A percentile compares a stretch with the other conserved stretches of the same genome.
Evolutionary conservation across 2,888 invertebrate genomes (phyloP).

Genomic region (Hypena proboscidalis): DNA sequence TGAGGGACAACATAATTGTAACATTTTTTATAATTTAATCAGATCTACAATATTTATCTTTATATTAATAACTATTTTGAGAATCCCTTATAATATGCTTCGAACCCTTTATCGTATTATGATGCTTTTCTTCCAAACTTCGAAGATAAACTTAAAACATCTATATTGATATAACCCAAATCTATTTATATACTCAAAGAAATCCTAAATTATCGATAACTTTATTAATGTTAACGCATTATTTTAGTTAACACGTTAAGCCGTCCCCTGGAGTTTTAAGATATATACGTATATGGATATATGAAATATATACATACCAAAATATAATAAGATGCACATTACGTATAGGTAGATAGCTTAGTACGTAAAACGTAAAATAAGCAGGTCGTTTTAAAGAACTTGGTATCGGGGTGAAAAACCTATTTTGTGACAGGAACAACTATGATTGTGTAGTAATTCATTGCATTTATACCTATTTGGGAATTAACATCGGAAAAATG

Average conservation of each 20-base stretch:
- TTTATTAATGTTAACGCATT: slow-evolving; percentile 47
- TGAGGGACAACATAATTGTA: too few species aligned
- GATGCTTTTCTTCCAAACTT: too few species aligned
- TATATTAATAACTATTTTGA: too few species aligned
- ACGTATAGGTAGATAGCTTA: slow-evolving; percentile 32
- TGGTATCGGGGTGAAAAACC: slow-evolving; percentile 7
- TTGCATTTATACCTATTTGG: too few species aligned
- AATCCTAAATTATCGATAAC: slow-evolving; percentile 41
- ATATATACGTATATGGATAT: slow-evolving; percentile 57
- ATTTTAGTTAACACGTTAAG: slow-evolving; percentile 69
- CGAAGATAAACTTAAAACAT: slow-evolving; percentile 18
- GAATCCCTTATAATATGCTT: too few species aligned
- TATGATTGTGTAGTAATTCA: too few species aligned
- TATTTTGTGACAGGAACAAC: slow-evolving; percentile 12
- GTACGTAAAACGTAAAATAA: slow-evolving; percentile 41
- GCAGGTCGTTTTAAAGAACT: slow-evolving; percentile 14
- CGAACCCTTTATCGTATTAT: too few species aligned
- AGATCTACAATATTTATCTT: too few species aligned
- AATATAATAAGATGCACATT: slow-evolving; percentile 42
- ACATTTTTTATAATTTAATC: too few species aligned
- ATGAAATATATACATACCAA: slow-evolving; percentile 44
- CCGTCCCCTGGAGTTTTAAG: slow-evolving; percentile 79
- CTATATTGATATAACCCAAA: slow-evolving; percentile 21
- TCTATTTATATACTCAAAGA: slow-evolving; percentile 18
- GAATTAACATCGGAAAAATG: too few species aligned